Evolutionary conservation across 2,113 vertebrate species (phyloP).

Genomic region (Thalassarche chlororhynchos): DNA sequence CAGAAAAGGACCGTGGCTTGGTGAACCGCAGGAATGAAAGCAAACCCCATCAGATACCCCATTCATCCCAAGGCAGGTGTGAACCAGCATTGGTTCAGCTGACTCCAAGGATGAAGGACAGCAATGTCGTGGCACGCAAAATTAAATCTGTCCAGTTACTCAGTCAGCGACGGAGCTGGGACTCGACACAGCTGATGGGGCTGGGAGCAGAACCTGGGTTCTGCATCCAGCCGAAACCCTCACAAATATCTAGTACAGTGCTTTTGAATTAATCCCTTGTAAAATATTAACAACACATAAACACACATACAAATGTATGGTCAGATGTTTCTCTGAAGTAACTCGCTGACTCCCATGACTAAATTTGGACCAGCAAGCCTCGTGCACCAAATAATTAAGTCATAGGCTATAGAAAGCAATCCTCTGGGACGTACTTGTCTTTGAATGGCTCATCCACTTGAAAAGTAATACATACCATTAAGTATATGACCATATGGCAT

Average conservation of each 20-base stretch:
- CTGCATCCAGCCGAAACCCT: neutral
- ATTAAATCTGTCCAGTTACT: neutral
- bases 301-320: neutral
- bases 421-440: slow-evolving; percentile 26
- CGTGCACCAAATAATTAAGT: slow-evolving; percentile 53
- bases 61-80: neutral
- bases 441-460: slow-evolving; percentile 53
- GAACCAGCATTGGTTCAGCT: too few relatives aligned
- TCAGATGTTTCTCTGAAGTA: neutral
- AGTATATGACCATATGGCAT: slow-evolving; percentile 49
- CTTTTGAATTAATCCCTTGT: neutral
- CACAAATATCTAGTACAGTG: neutral
- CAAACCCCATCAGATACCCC: neutral
- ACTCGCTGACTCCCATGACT: neutral
- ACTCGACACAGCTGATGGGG: rapidly evolving
- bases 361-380: slow-evolving; percentile 19
- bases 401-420: slow-evolving; percentile 40
- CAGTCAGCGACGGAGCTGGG: neutral
- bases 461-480: slow-evolving; percentile 40
- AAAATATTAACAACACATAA: neutral
- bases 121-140: neutral
- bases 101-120: neutral
- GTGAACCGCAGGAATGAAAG: neutral
- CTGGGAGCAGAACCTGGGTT: neutral
- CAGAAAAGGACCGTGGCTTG: neutral